These are phyloP conservation scores for Lordiphosa collinella DNA, from an alignment of 1,140 invertebrate species.

Conservation along the genomic window DNA sequence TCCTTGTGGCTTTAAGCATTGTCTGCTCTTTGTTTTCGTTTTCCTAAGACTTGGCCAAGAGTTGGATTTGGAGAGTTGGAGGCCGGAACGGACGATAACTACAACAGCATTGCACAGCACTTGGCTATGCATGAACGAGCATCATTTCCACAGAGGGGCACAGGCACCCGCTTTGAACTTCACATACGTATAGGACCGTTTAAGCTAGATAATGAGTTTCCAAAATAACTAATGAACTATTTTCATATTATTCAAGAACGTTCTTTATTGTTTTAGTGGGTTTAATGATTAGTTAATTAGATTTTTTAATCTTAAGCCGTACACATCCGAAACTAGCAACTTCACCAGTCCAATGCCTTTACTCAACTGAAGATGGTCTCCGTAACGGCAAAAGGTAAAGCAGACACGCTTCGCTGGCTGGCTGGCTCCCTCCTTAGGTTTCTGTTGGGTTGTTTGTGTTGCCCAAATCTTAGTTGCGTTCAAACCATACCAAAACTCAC, in stretches of 20 bases:
- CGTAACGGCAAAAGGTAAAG: slow-evolving; percentile 57
- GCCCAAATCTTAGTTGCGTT: slow-evolving; percentile 46
- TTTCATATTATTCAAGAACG: not conserved
- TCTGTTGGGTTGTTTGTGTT: slow-evolving; percentile 20
- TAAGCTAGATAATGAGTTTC: not conserved
- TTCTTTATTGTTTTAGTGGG: not conserved
- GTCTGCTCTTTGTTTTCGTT: slow-evolving; percentile 39
- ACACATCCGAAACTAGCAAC: slow-evolving; percentile 13
- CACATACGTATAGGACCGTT: slow-evolving; percentile 8
- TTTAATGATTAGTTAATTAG: not conserved
- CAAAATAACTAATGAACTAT: no score
- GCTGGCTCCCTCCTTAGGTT: slow-evolving; percentile 11
- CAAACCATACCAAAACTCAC: slow-evolving; percentile 17
- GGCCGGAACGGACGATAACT: slow-evolving; percentile 26
- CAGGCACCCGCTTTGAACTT: slow-evolving; percentile 28
- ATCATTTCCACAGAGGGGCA: slow-evolving; percentile 21
- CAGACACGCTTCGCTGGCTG: slow-evolving; percentile 45
- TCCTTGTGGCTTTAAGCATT: slow-evolving; percentile 72
- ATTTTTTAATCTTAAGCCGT: slow-evolving; percentile 6
- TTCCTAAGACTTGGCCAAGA: slow-evolving; percentile 17
- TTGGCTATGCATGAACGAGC: slow-evolving; percentile 52
- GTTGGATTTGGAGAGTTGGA: slow-evolving; percentile 5
- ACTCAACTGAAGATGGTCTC: slow-evolving; percentile 65
- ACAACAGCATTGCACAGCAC: slow-evolving; percentile 37
- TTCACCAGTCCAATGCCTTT: slow-evolving; percentile 46